A percentile compares a stretch with the other conserved stretches of the same genome.
These are phyloP conservation scores for Hetaerina americana DNA, from an alignment of 1,140 invertebrate species.

Conservation along the genomic window DNA sequence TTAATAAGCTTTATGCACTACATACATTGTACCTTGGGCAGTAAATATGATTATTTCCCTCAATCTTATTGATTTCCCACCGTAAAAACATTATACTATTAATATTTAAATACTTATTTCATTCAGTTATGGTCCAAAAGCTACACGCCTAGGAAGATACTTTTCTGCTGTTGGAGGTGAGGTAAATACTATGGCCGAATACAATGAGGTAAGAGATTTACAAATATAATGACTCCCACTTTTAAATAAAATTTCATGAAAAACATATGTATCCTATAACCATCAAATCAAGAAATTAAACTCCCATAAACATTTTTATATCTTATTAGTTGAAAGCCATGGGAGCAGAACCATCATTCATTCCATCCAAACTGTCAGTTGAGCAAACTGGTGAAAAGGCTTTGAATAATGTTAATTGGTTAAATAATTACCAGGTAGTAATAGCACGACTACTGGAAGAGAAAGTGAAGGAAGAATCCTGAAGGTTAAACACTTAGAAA, in stretches of 20 bases:
- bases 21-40: too few species aligned
- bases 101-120: too few species aligned
- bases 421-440: background rate
- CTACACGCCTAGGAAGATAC: background rate
- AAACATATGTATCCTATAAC: too few species aligned
- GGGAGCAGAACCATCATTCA: background rate
- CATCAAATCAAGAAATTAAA: background rate
- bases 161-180: background rate
- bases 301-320: background rate
- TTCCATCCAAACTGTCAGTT: background rate
- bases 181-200: background rate
- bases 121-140: slow-evolving; percentile 1
- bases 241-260: background rate
- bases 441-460: background rate
- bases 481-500: too few species aligned
- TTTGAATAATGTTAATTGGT: background rate
- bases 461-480: background rate
- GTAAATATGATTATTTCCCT: too few species aligned
- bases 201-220: background rate
- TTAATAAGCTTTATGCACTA: too few species aligned
- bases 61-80: too few species aligned
- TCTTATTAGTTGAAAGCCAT: background rate
- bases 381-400: background rate
- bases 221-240: background rate
- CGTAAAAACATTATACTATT: too few species aligned